Conservation (phyloP, 2,797 vertebrate genomes). For the Parambassis ranga region DNA sequence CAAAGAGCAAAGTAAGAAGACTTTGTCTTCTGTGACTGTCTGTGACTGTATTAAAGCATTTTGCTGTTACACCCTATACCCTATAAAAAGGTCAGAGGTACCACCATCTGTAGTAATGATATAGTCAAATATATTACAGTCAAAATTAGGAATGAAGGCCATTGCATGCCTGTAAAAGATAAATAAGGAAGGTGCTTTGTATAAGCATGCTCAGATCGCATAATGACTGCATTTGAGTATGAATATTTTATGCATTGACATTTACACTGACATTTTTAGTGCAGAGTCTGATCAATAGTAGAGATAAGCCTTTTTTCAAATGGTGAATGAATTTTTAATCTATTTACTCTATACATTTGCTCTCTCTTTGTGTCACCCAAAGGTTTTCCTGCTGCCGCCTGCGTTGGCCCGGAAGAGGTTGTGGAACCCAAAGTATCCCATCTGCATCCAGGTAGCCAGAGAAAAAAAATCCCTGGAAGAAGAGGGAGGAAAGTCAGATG, state of each 20-base stretch:
- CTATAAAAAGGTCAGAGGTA: too few species aligned
- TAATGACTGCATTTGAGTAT: background rate
- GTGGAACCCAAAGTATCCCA: constrained; percentile 94
- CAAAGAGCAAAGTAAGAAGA: constrained; percentile 81
- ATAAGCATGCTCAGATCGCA: background rate
- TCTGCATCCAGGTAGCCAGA: constrained; percentile 82
- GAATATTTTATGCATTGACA: background rate
- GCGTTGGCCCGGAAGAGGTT: constrained; percentile 86
- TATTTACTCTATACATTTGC: constrained; percentile 7
- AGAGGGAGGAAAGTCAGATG: constrained; percentile 24
- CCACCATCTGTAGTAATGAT: too few species aligned
- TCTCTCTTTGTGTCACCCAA: constrained; percentile 26
- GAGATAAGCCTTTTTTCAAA: too few species aligned
- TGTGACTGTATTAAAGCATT: too few species aligned
- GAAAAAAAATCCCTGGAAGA: background rate
- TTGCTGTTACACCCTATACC: too few species aligned
- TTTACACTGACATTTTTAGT: background rate
- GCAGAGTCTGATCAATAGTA: too few species aligned
- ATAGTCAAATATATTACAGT: too few species aligned
- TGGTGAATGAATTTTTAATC: background rate
- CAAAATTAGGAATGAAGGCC: too few species aligned
- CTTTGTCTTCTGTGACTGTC: background rate
- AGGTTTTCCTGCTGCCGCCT: constrained; percentile 87
- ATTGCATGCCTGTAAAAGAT: background rate
- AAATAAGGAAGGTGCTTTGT: background rate